phyloP scores from a whole-genome alignment of 2,797 vertebrate genomes.

The Crotalus adamanteus region DNA sequence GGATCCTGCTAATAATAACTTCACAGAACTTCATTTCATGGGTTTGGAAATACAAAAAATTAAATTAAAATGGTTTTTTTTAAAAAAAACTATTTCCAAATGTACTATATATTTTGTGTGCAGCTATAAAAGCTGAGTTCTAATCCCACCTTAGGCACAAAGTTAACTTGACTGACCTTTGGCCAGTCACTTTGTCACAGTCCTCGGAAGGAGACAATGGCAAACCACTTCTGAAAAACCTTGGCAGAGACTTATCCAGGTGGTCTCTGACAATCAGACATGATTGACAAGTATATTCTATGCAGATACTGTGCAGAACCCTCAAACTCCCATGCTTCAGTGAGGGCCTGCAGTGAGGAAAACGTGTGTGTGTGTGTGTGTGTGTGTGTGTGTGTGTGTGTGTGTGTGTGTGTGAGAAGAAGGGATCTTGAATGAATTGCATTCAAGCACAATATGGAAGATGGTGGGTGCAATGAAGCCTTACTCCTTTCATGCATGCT shows the following conservation, averaged over 20 bases:
- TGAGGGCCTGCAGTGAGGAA: neutral
- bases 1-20: neutral
- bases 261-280: neutral
- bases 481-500: neutral
- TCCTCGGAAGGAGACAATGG: neutral
- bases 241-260: neutral
- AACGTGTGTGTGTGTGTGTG: too few species aligned
- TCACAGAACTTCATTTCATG: neutral
- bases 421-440: neutral
- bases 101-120: neutral
- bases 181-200: neutral
- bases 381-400: neutral
- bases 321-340: neutral
- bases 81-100: neutral
- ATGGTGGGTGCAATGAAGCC: neutral
- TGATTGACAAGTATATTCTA: neutral
- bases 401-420: neutral
- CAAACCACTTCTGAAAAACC: neutral
- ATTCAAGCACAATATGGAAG: neutral
- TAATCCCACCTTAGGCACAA: neutral
- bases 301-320: neutral
- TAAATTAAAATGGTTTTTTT: neutral
- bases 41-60: conserved; percentile 1
- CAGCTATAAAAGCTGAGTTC: neutral
- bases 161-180: neutral